Evolutionary conservation across 2,888 invertebrate genomes (phyloP).

Genomic region (Sphaerophoria taeniata): DNA sequence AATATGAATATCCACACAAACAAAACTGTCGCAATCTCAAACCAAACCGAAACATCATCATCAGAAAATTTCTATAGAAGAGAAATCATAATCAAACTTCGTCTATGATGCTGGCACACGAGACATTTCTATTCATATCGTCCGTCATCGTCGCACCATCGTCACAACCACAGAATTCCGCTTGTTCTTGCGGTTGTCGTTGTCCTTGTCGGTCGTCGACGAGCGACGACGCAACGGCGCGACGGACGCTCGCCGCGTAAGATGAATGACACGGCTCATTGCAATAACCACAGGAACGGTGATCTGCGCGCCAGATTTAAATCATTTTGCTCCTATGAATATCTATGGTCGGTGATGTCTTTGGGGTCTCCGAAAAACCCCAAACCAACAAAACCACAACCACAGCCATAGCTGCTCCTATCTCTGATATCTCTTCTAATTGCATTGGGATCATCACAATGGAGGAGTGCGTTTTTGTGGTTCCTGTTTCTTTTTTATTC

Average conservation of each 20-base stretch:
- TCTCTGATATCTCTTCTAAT: conserved; percentile 41
- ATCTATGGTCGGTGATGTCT: background rate
- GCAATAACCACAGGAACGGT: conserved; percentile 65
- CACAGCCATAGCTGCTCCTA: conserved; percentile 25
- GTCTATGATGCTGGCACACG: no score
- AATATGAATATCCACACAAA: background rate
- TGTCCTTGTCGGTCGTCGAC: no score
- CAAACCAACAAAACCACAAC: background rate
- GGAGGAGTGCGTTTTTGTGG: conserved; percentile 19
- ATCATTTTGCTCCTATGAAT: conserved; percentile 22
- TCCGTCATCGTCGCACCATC: no score
- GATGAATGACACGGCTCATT: conserved; percentile 71
- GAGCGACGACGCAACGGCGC: background rate
- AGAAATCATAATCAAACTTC: no score
- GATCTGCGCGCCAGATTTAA: conserved; percentile 69
- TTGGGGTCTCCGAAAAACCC: conserved; percentile 22
- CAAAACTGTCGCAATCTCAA: conserved; percentile 47
- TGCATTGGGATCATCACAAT: conserved; percentile 61
- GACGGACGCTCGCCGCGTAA: conserved; percentile 28
- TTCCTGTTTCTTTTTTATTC: conserved; percentile 13
- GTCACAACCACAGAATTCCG: no score
- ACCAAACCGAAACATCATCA: conserved; percentile 50
- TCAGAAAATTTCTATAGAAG: conserved; percentile 1
- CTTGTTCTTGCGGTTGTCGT: no score
- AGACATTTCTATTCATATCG: no score